Evolutionary conservation across 1,140 invertebrate species (phyloP), one percentile per base, ranked within the genome.

Genomic region (Vanessa atalanta): DNA sequence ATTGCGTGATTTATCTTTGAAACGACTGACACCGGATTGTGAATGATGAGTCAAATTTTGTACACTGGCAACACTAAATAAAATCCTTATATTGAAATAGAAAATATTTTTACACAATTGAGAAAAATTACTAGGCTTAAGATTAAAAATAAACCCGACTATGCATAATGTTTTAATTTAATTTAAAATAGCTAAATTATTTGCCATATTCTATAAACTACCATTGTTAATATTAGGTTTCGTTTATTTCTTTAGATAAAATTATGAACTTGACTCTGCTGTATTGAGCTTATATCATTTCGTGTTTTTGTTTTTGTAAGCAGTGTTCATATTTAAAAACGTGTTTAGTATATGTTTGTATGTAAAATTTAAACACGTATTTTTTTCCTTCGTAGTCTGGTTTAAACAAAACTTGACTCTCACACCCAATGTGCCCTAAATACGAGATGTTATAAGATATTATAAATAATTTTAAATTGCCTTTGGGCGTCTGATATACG

Each of bases 341-440:
- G 11, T 48, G 47, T 48, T 48, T 2, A 48, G 5, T 48, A 12
- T 48, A 48, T 15, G 47, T 15, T 50, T n/a, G 48, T 50, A 15
- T 50, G 13, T 14, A 50, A 43, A 43, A 43, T 51, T n/a, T n/a
- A n/a, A 14, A 6, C 6, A 15, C 6, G 26, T 31, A 2, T 51
- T 51, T 14, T 51, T 51, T 51, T 51, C 8, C 3, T 9, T 14
- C 55, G 23, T 57, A 57, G 20, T 57, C 16, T 5, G 23, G 16
- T 57, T 55, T n/a, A 55, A 23, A 57, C 55, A 57, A 57, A 57
- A 23, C 23, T 57, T 23, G 55, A 57, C 20, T 57, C 20, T 57
- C 11, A 26, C 5, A 23, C n/a, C 55, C n/a, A 23, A 26, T 20
- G 55, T 57, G 55, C 55, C 55, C 55, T 57, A 57, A 57, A 57